Conservation (phyloP, 2,113 vertebrate genomes). For the Leucoraja erinaceus region DNA sequence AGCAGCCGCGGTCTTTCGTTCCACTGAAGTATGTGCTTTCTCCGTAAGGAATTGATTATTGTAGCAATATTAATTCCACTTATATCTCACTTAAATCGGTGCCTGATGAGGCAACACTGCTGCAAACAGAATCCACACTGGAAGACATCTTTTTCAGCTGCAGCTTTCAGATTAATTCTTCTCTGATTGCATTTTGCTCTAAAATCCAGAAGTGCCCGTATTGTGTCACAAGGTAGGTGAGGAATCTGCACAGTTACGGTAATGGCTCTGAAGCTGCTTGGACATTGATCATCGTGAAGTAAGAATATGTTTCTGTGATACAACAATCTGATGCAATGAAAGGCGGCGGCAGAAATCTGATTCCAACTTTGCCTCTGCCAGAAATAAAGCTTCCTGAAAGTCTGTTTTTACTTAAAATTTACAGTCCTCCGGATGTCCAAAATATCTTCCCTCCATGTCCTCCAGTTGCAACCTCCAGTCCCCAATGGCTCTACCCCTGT, state of each 20-base stretch:
- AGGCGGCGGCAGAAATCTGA: background rate
- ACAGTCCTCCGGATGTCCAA: background rate
- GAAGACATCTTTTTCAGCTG: slow-evolving; percentile 28
- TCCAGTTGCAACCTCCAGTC: too few species aligned
- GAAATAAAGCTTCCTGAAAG: background rate
- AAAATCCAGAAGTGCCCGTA: slow-evolving; percentile 7
- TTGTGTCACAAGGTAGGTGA: background rate
- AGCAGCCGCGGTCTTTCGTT: background rate
- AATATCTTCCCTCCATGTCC: background rate
- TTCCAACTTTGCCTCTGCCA: background rate
- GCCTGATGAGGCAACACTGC: slow-evolving; percentile 25
- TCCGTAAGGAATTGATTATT: slow-evolving; percentile 10
- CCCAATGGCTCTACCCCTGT: too few species aligned
- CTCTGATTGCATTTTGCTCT: slow-evolving; percentile 23
- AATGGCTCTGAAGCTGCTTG: background rate
- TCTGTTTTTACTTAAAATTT: background rate
- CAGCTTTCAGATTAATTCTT: slow-evolving; percentile 29
- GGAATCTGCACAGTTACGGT: slow-evolving; percentile 3
- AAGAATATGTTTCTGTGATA: background rate
- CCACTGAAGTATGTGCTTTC: slow-evolving; percentile 32
- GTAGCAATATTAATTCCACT: slow-evolving; percentile 36
- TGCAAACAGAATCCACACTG: slow-evolving; percentile 3
- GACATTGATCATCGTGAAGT: background rate
- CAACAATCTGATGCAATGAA: background rate
- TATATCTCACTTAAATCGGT: slow-evolving; percentile 6